Evolutionary conservation across 2,797 vertebrate species (phyloP), one percentile per base, ranked within the genome.

Genomic region (Lutjanus campechanus): DNA sequence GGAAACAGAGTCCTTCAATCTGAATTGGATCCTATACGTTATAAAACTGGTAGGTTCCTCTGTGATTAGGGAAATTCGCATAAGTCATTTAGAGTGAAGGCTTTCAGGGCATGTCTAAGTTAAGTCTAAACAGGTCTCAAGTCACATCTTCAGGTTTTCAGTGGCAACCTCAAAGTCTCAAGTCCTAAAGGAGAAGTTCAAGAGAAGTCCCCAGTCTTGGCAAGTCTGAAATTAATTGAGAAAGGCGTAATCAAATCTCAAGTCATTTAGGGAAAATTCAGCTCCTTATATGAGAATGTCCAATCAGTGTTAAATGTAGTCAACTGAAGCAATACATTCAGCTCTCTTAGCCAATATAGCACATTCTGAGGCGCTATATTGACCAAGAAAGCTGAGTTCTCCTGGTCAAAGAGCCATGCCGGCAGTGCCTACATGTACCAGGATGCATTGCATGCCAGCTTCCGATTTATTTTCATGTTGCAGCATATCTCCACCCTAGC

Each of bases 21-120:
- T 67, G 68, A 73, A 69, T 66, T 53, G 47, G 49, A 76, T 86
- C 13, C n/a, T 36, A 25, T 40, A 47, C 36, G 20, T 3, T n/a
- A 60, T 2, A 13, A 61, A 81, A 66, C 1, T 2, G 5, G 12
- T n/a, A 0, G 13, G 2, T 72, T 69, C 36, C 22, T 40, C 25
- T 75, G 54, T 53, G 46, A 74, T 58, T 41, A 7, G 3, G 36
- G 7, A 67, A 44, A 53, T 5, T 56, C 8, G 51, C 41, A 72
- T 4, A 36, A 61, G 15, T 2, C 8, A 19, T 8, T 51, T 7
- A 59, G 17, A 43, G 17, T 12, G 2, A 70, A 53, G 25, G 29
- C 12, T 3, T 43, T 29, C 13, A 40, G 20, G 13, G 13, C 4
- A 40, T 9, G 16, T 44, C 15, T 15, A 60, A 49, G 41, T 43